Conservation (phyloP, 2,113 vertebrate genomes). For the Clupea harengus region DNA sequence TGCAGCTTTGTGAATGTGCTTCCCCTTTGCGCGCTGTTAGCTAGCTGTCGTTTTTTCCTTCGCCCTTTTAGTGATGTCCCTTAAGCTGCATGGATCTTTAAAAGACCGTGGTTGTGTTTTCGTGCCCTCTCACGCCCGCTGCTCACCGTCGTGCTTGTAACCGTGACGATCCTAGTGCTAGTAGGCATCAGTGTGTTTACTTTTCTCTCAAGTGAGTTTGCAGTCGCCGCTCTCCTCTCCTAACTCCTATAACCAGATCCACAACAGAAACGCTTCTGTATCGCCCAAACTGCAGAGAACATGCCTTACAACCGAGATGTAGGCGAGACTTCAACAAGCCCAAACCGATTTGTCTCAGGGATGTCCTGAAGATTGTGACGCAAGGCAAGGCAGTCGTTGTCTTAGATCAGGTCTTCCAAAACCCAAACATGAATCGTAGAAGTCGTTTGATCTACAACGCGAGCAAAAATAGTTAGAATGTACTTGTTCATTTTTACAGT, state of each 20-base stretch:
- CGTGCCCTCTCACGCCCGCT: slow-evolving; percentile 43
- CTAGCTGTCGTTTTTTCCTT: neutral
- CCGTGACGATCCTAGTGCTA: slow-evolving; percentile 60
- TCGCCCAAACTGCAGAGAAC: slow-evolving; percentile 39
- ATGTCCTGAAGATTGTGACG: slow-evolving; percentile 67
- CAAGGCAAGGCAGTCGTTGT: slow-evolving; percentile 44
- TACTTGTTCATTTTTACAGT: slow-evolving; percentile 24
- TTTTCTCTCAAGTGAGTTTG: slow-evolving; percentile 58
- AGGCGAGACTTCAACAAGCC: slow-evolving; percentile 44
- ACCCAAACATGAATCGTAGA: slow-evolving; percentile 44
- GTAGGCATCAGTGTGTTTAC: slow-evolving; percentile 31
- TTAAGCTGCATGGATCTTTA: slow-evolving; percentile 66
- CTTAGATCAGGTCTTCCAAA: slow-evolving; percentile 67
- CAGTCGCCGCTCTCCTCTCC: slow-evolving; percentile 49
- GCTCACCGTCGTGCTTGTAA: slow-evolving; percentile 59
- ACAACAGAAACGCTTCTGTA: slow-evolving; percentile 30
- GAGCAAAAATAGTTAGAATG: slow-evolving; percentile 42
- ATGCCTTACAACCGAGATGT: slow-evolving; percentile 60
- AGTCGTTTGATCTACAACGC: slow-evolving; percentile 34
- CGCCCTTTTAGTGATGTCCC: slow-evolving; percentile 44
- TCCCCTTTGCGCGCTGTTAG: neutral
- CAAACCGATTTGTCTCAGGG: slow-evolving; percentile 70
- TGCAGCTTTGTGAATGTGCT: neutral
- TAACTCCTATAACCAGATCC: slow-evolving; percentile 20
- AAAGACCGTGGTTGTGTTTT: slow-evolving; percentile 45